phyloP scores from a whole-genome alignment of 2,888 invertebrate species.

The Bimastos eiseni region DNA sequence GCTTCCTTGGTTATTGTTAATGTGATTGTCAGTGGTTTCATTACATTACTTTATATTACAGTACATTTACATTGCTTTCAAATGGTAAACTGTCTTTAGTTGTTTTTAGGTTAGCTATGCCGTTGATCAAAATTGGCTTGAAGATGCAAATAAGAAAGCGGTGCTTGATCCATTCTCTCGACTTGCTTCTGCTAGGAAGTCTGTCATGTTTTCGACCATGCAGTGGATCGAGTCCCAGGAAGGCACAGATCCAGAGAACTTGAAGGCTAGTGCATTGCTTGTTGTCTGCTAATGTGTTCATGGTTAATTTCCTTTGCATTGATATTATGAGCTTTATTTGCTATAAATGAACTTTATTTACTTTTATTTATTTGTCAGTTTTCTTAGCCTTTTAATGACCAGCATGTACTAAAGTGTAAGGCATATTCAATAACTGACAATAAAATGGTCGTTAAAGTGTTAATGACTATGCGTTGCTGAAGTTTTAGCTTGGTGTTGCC shows the following conservation, averaged over 20 bases:
- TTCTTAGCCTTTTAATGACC: too few relatives aligned
- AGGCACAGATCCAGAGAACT: not conserved
- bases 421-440: too few relatives aligned
- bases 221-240: constrained; percentile 17
- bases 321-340: too few relatives aligned
- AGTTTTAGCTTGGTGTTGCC: too few relatives aligned
- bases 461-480: too few relatives aligned
- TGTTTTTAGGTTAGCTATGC: not conserved
- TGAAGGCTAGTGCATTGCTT: not conserved
- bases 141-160: not conserved
- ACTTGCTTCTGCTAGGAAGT: not conserved
- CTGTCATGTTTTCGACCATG: constrained; percentile 6
- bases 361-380: too few relatives aligned
- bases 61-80: not conserved
- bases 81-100: constrained; percentile 5
- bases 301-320: too few relatives aligned
- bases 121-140: not conserved
- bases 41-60: not conserved
- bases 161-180: not conserved
- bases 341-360: too few relatives aligned
- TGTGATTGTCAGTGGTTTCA: not conserved
- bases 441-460: too few relatives aligned
- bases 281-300: not conserved
- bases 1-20: not conserved
- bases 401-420: too few relatives aligned